A percentile compares a stretch with the other conserved stretches of the same genome.
Conservation (phyloP, 2,797 vertebrate species). For the Labroides dimidiatus region DNA sequence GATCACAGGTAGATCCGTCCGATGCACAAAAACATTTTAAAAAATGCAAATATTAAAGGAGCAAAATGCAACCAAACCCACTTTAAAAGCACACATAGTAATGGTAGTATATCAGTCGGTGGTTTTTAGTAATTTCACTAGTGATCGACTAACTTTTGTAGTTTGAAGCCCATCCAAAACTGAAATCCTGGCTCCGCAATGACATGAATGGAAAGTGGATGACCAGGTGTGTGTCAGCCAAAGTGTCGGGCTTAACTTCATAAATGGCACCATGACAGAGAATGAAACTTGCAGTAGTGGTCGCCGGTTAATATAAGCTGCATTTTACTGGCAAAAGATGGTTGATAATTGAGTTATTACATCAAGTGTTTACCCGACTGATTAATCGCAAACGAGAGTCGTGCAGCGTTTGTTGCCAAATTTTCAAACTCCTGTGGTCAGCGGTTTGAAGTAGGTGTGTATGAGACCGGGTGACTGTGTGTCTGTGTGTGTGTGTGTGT, state of each 20-base stretch:
- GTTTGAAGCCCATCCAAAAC: no score
- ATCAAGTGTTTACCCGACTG: slow-evolving; percentile 28
- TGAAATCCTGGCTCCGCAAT: no score
- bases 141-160: no score
- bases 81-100: no score
- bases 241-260: neutral
- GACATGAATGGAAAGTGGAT: slow-evolving; percentile 24
- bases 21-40: no score
- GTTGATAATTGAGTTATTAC: slow-evolving; percentile 42
- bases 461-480: neutral
- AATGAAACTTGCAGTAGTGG: slow-evolving; percentile 6
- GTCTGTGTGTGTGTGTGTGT: slow-evolving; percentile 18
- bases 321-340: slow-evolving; percentile 14
- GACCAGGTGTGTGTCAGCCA: slow-evolving; percentile 4
- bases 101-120: no score
- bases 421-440: slow-evolving; percentile 36
- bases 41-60: no score
- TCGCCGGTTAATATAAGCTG: neutral
- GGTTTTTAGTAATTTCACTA: no score
- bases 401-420: no score
- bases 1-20: no score
- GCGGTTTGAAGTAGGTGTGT: slow-evolving; percentile 9
- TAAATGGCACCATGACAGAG: slow-evolving; percentile 12
- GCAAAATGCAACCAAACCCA: no score
- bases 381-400: no score